Percentiles rank a stretch among this genome's conserved stretches.
phyloP scores from a whole-genome alignment of 2,888 invertebrate genomes.

The Apodemia zela region DNA sequence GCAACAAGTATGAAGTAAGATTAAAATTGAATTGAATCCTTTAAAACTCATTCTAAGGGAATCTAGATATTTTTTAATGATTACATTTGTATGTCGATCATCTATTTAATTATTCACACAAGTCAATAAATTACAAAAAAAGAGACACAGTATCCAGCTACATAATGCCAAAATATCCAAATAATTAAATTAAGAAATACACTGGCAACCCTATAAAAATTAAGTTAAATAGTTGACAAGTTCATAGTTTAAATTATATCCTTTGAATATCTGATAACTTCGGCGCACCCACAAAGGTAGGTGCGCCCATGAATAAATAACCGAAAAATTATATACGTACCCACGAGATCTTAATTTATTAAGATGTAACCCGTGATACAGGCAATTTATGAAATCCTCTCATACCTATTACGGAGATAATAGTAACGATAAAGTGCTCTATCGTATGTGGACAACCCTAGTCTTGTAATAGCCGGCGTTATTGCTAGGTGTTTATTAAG shows the following conservation, averaged over 20 bases:
- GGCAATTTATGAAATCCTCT: slow-evolving; percentile 11
- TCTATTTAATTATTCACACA: too few relatives aligned
- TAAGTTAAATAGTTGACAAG: slow-evolving; percentile 30
- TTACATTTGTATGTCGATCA: too few relatives aligned
- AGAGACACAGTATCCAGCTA: too few relatives aligned
- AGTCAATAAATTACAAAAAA: too few relatives aligned
- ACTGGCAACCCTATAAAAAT: slow-evolving; percentile 24
- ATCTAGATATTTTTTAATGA: too few relatives aligned
- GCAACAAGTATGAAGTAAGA: too few relatives aligned
- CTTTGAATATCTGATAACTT: slow-evolving; percentile 33
- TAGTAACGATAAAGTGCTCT: slow-evolving; percentile 1
- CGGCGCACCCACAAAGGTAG: slow-evolving; percentile 44
- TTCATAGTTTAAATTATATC: slow-evolving; percentile 61
- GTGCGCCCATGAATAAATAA: slow-evolving; percentile 54
- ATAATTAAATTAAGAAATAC: too few relatives aligned
- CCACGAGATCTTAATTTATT: slow-evolving; percentile 13
- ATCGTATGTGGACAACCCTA: slow-evolving; percentile 15
- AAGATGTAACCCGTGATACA: slow-evolving; percentile 14
- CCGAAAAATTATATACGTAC: slow-evolving; percentile 51
- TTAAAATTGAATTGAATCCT: too few relatives aligned
- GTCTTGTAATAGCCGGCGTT: slow-evolving; percentile 12
- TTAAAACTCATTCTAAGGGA: too few relatives aligned
- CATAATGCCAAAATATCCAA: too few relatives aligned
- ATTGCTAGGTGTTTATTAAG: slow-evolving; percentile 12
- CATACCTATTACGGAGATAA: slow-evolving; percentile 13